Evolutionary conservation across 1,140 invertebrate genomes (phyloP), one percentile per base, ranked within the genome.

Genomic region (Andrena cerasifolii): DNA sequence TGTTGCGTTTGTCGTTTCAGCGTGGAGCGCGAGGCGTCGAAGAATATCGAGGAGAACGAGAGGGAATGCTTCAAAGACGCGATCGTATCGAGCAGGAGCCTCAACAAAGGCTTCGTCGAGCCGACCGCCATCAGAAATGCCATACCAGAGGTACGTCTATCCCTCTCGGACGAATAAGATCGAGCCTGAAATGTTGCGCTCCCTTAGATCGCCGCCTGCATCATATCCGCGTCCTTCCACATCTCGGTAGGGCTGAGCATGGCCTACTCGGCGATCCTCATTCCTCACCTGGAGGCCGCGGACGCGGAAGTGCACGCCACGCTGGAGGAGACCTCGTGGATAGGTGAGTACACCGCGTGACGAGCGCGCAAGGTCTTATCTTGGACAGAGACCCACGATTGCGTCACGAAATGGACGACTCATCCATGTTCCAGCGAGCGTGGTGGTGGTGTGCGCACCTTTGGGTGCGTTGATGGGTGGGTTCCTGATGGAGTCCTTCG

Each of bases 401-500:
- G n/a, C n/a, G n/a, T n/a, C n/a, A n/a, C n/a, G n/a, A 40, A 40
- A 40, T 40, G 36, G 10, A 40, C 3, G 10, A 40, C 10, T 40
- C 3, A 56, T 83, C 2, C 10, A 36, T 59, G 56, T 90, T 93
- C 53, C 89, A 94, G 94, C 94, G 0, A 94, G 94, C 86, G 88
- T 94, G 67, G 90, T 94, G 21, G 93, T 94, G 16, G 82, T 95
- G 3, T 90, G 92, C 21, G 92, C 94, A 3, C 93, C 94, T 3
- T 31, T 94, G 12, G 94, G 94, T 7, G 93, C 94, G 1, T 53
- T 94, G 0, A 56, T 94, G 16, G 92, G 93, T 49, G 93, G 94
- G n/a, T 93, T 93, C 74, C 78, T 94, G 3, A 94, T 96, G 89
- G 95, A 96, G 80, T 91, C 88, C 24, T 85, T 95, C 43, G 96